Evolutionary conservation across 1,140 invertebrate species (phyloP).

Genomic region (Holcopasites calliopsidis): DNA sequence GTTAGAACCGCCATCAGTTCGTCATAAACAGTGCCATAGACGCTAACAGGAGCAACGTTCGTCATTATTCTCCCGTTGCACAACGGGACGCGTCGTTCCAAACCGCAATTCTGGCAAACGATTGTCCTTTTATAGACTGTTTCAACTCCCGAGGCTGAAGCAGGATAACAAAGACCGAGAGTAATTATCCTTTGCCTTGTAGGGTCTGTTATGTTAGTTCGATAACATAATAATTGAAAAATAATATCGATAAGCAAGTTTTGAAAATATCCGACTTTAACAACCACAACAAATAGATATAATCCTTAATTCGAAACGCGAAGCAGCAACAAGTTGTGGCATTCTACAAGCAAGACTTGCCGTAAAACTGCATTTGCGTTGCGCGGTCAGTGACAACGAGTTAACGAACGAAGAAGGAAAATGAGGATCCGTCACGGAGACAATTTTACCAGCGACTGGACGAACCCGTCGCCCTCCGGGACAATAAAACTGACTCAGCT

Average conservation of each 20-base stretch:
- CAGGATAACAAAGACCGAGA: background rate
- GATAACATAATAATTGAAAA: no score
- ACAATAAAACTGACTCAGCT: conserved; percentile 39
- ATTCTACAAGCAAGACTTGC: background rate
- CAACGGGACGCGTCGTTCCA: background rate
- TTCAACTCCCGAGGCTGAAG: background rate
- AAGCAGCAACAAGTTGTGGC: conserved; percentile 30
- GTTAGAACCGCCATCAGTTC: background rate
- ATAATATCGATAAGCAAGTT: no score
- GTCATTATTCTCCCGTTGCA: background rate
- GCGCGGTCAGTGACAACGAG: background rate
- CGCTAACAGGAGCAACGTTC: background rate
- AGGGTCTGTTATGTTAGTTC: no score
- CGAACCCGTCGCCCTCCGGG: conserved; percentile 11
- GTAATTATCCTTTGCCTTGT: background rate
- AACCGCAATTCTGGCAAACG: background rate
- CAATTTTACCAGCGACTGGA: conserved; percentile 34
- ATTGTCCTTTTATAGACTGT: conserved; percentile 1
- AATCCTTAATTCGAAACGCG: background rate
- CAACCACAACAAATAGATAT: no score
- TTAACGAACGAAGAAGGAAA: conserved; percentile 22
- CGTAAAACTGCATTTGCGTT: background rate
- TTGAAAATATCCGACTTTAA: no score
- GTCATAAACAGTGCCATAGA: background rate
- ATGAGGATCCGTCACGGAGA: background rate